These are phyloP conservation scores for Carapus acus DNA, from an alignment of 2,797 vertebrate genomes.

Conservation along the genomic window DNA sequence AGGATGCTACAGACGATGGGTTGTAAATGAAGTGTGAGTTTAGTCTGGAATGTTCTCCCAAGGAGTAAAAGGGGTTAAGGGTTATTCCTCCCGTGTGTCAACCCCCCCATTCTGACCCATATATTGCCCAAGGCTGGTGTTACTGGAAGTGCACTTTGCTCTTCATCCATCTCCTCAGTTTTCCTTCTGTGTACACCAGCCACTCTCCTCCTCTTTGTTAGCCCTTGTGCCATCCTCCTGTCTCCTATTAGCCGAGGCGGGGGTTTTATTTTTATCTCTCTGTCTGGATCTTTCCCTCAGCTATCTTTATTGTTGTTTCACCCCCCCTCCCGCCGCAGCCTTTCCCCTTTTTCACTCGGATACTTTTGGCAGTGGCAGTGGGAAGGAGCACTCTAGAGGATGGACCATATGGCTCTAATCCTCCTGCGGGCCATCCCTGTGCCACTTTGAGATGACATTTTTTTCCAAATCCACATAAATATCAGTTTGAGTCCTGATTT, in stretches of 20 bases:
- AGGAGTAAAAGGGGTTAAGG: conserved; percentile 10
- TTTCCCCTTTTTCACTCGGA: too few relatives aligned
- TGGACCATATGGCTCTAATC: conserved; percentile 53
- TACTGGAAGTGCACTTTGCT: conserved; percentile 42
- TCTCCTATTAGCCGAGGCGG: conserved; percentile 14
- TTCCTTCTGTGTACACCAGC: conserved; percentile 23
- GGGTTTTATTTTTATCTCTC: conserved; percentile 22
- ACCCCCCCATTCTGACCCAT: conserved; percentile 44
- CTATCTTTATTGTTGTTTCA: conserved; percentile 33
- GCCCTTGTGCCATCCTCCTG: background rate
- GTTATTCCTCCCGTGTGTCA: conserved; percentile 47
- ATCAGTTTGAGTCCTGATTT: conserved; percentile 1
- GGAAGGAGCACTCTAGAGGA: conserved; percentile 13
- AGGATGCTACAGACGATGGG: conserved; percentile 23
- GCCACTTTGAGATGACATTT: too few relatives aligned
- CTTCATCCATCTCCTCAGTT: conserved; percentile 24
- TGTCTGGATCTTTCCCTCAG: conserved; percentile 23
- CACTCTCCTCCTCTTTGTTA: conserved; percentile 15
- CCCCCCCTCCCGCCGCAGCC: conserved; percentile 21
- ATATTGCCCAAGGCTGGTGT: conserved; percentile 51
- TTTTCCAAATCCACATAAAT: background rate
- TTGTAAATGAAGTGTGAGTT: conserved; percentile 45
- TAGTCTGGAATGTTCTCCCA: conserved; percentile 47
- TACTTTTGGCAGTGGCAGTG: conserved; percentile 41
- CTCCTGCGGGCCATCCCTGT: conserved; percentile 41